Percentiles rank a stretch among this genome's conserved stretches.
Evolutionary conservation across 2,113 vertebrate genomes (phyloP).

Genomic region (Tylochromis polylepis): DNA sequence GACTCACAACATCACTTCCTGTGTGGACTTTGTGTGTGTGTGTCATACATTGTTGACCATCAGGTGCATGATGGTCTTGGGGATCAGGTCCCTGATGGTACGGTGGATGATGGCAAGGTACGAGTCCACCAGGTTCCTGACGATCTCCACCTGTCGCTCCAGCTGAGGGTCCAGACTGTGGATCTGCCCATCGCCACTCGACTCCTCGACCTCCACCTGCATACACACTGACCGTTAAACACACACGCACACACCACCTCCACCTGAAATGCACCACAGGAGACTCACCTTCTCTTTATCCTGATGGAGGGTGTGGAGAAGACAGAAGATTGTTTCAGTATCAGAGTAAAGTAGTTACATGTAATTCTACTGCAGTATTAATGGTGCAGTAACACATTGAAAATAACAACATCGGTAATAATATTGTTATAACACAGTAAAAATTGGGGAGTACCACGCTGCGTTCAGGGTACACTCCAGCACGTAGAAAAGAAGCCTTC

Average conservation of each 20-base stretch:
- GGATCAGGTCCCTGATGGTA: constrained; percentile 93
- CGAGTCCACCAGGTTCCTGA: constrained; percentile 94
- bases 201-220: constrained; percentile 81
- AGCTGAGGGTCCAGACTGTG: constrained; percentile 95
- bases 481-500: constrained; percentile 91
- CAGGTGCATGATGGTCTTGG: constrained; percentile 97
- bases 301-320: background rate
- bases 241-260: background rate
- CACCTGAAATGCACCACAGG: background rate
- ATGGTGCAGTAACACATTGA: too few relatives aligned
- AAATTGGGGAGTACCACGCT: constrained; percentile 72
- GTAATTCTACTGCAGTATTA: background rate
- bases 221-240: background rate
- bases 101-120: constrained; percentile 97
- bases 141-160: constrained; percentile 95
- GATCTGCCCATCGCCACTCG: constrained; percentile 85
- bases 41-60: constrained; percentile 91
- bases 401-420: background rate
- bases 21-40: background rate
- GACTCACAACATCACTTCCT: background rate
- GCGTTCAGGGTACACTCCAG: constrained; percentile 91
- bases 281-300: constrained; percentile 65
- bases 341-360: background rate
- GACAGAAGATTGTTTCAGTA: background rate
- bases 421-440: background rate